Evolutionary conservation across 2,888 invertebrate species (phyloP).

Genomic region (Aphidoletes aphidimyza): DNA sequence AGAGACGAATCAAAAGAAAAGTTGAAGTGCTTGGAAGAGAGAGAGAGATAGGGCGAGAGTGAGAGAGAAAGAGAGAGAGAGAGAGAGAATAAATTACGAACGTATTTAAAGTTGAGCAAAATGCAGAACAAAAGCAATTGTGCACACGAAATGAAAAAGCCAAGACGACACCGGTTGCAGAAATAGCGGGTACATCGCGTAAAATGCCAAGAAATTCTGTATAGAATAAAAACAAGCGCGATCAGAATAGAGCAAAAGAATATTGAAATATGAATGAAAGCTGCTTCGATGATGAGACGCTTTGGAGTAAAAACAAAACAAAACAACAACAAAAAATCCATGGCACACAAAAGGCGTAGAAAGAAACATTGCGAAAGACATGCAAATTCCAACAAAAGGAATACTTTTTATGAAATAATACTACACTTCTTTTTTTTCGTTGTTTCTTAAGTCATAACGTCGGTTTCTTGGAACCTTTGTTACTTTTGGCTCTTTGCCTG

Average conservation of each 20-base stretch:
- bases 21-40: background rate
- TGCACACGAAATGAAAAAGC: background rate
- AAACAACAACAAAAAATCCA: background rate
- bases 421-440: background rate
- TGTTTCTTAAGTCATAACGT: background rate
- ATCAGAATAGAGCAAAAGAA: constrained; percentile 12
- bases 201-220: background rate
- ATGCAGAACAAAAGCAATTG: background rate
- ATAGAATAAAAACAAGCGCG: background rate
- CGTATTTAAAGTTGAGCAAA: background rate
- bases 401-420: background rate
- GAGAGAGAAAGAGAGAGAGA: too few relatives aligned
- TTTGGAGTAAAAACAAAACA: background rate
- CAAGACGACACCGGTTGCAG: background rate
- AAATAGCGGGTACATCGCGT: background rate
- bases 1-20: background rate
- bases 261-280: background rate
- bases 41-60: too few relatives aligned
- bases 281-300: background rate
- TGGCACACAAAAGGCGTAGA: background rate
- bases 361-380: background rate
- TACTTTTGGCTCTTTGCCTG: background rate
- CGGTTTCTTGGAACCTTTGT: too few relatives aligned
- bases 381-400: constrained; percentile 5
- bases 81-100: background rate